A percentile compares a stretch with the other conserved stretches of the same genome.
Conservation (phyloP, 2,888 invertebrate species). For the Didymodactylos carnosus region DNA sequence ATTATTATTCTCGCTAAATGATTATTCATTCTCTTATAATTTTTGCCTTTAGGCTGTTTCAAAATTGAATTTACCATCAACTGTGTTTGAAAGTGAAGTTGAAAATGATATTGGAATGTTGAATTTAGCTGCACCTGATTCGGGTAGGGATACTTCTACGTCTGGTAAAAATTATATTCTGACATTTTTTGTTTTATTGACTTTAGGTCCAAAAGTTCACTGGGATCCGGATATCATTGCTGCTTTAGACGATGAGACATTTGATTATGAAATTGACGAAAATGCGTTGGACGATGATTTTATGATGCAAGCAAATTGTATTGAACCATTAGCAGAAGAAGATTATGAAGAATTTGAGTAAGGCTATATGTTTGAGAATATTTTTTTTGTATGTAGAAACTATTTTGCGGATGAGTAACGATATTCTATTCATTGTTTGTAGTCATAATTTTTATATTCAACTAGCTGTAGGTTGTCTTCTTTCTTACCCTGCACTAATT, state of each 20-base stretch:
- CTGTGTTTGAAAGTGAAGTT: constrained; percentile 60
- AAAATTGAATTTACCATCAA: constrained; percentile 52
- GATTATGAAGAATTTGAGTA: constrained; percentile 12
- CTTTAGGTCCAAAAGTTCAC: constrained; percentile 37
- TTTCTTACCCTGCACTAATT: neutral
- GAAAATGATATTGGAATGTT: constrained; percentile 65
- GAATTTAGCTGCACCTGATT: constrained; percentile 55
- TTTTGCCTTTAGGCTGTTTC: neutral
- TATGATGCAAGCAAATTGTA: constrained; percentile 53
- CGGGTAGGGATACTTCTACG: constrained; percentile 36
- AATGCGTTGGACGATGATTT: constrained; percentile 80
- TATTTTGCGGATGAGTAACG: too few relatives aligned
- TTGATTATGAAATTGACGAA: constrained; percentile 58
- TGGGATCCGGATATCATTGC: constrained; percentile 78
- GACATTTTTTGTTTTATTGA: neutral
- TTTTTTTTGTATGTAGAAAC: too few relatives aligned
- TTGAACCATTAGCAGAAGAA: neutral
- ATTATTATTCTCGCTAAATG: too few relatives aligned
- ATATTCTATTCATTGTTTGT: too few relatives aligned
- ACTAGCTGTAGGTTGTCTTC: neutral
- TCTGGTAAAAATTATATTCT: neutral
- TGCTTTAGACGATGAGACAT: constrained; percentile 67
- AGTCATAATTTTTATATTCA: too few relatives aligned
- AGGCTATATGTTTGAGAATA: too few relatives aligned
- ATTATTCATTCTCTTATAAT: neutral